Base-by-base conservation (phyloP, 64 coral and sea anemone species). In the Stichodactyla helianthus region DNA sequence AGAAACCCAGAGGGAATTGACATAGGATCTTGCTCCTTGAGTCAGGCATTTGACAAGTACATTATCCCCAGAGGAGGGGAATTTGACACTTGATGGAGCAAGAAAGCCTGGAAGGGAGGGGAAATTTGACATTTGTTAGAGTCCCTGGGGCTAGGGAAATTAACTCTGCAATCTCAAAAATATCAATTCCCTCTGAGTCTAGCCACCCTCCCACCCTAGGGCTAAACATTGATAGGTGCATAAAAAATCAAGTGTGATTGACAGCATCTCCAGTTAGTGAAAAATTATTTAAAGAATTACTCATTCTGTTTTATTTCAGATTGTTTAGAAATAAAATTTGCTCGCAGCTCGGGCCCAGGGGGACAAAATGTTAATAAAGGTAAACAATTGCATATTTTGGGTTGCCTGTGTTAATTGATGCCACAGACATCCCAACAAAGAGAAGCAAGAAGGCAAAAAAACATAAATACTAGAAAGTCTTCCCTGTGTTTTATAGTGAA, bases 321-420 rank as follows among this genome's bases (percentile, higher is more conserved):
- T n/a, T 64, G 10, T 20, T 54, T 99, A 15, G 92, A 81, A 6
- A 90, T 99, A 50, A 99, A 95, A 62, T 99, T 85, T 99, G 87
- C 93, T 71, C 94, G 88, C 77, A 99, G 97, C 79, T 92, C 97
- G 51, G 97, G 97, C 11, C 97, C 97, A 35, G 97, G 97, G 50
- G 97, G 97, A 76, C 97, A 99, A 87, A 99, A 99, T 91, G 97
- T 99, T 0, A 99, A 99, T 82, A 99, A 99, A 95, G 93, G 97
- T 95, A 50, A 25, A 52, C 20, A 22, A 15, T 17, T 60, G 4
- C 6, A 0, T n/a, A n/a, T 68, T 20, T 68, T 74, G 68, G 68
- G n/a, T 31, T 74, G 25, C 68, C 20, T 74, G 62, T 65, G 62
- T n/a, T 65, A 22, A 4, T 62, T 15, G 59, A 15, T 44, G 35